These are phyloP conservation scores for Syritta pipiens DNA, from an alignment of 2,888 invertebrate species.

Conservation along the genomic window DNA sequence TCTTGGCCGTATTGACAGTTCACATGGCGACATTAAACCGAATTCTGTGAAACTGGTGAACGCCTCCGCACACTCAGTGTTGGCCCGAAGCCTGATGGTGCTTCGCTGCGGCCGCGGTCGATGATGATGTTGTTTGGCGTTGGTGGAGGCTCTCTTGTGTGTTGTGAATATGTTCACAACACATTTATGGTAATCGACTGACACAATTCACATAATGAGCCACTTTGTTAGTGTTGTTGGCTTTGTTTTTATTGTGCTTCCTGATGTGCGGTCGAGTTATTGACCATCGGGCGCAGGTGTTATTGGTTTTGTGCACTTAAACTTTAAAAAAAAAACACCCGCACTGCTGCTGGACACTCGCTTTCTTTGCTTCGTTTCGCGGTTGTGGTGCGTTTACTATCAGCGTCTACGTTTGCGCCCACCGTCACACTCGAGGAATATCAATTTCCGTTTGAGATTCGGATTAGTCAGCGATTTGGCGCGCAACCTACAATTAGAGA, in stretches of 20 bases:
- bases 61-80: constrained; percentile 57
- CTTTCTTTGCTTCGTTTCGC: constrained; percentile 17
- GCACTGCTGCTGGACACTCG: constrained; percentile 1
- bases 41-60: constrained; percentile 57
- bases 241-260: constrained; percentile 50
- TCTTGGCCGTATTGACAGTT: constrained; percentile 59
- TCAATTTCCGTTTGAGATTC: constrained; percentile 22
- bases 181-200: constrained; percentile 77
- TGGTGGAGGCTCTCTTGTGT: constrained; percentile 3
- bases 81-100: no score
- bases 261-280: constrained; percentile 31
- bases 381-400: no score
- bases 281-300: constrained; percentile 41
- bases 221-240: constrained; percentile 35
- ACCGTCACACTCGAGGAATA: constrained; percentile 18
- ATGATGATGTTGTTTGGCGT: constrained; percentile 39
- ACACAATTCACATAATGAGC: constrained; percentile 76
- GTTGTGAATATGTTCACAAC: constrained; percentile 48
- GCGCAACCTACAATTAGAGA: constrained; percentile 39
- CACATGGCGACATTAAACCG: constrained; percentile 64
- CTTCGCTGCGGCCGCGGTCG: not conserved
- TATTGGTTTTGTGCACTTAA: no score
- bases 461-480: constrained; percentile 28
- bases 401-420: no score
- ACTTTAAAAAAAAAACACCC: no score